These are phyloP conservation scores for Ancistrus triradiatus DNA, from an alignment of 2,113 vertebrate genomes.

Conservation along the genomic window DNA sequence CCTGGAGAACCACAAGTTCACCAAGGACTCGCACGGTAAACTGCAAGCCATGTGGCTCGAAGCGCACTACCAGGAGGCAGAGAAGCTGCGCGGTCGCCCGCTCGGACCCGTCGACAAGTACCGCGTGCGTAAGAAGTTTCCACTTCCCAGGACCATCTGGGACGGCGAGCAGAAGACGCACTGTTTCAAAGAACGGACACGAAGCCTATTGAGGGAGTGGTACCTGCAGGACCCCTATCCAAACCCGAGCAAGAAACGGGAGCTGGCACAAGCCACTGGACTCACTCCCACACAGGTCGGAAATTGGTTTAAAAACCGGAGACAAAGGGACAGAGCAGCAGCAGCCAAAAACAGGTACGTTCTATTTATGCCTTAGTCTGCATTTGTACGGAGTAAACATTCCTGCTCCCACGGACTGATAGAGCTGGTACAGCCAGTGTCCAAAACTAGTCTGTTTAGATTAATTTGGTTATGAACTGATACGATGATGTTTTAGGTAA, in stretches of 20 bases:
- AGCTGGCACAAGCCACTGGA: constrained; percentile 99
- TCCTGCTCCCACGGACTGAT: no score
- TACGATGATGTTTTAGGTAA: no score
- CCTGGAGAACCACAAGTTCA: constrained; percentile 99
- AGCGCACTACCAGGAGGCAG: constrained; percentile 99
- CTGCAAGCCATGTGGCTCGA: constrained; percentile 99
- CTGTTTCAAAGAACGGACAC: constrained; percentile 99
- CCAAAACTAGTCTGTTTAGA: no score
- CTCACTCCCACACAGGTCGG: constrained; percentile 99
- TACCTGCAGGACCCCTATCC: constrained; percentile 99
- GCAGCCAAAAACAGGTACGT: constrained; percentile 99
- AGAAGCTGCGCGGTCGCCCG: constrained; percentile 95
- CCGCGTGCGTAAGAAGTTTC: constrained; percentile 99
- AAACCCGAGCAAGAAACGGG: constrained; percentile 99
- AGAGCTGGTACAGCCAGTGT: no score
- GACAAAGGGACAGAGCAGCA: constrained; percentile 97
- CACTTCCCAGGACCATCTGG: constrained; percentile 98
- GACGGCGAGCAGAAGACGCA: constrained; percentile 99
- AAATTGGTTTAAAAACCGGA: constrained; percentile 99
- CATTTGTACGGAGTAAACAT: no score
- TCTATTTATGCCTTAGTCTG: constrained; percentile 1
- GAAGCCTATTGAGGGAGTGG: constrained; percentile 98
- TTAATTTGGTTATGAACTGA: no score
- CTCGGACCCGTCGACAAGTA: constrained; percentile 99
- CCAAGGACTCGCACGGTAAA: constrained; percentile 99